Evolutionary conservation across 1,140 invertebrate genomes (phyloP), one percentile per base, ranked within the genome.

Genomic region (Anthonomus grandis): DNA sequence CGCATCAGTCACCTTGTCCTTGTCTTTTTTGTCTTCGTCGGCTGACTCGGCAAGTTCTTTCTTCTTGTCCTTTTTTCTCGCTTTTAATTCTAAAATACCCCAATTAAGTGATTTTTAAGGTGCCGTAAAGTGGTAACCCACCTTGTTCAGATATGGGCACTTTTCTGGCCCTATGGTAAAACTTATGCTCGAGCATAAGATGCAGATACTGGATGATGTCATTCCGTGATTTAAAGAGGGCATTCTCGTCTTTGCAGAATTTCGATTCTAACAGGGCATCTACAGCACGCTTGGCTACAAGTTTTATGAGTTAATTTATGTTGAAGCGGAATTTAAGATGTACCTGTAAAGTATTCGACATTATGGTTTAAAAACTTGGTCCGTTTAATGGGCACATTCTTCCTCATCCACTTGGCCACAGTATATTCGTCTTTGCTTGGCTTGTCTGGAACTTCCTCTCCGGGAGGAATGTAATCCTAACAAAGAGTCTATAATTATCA

Each of bases 341-440:
- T 81, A 86, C 93, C 93, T 64, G 92, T 93, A 65, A 98, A 98
- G 77, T 97, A 97, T 74, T 96, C 90, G 0, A 98, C 95, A 77
- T 94, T 90, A 74, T 98, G 95, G 66, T 91, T 91, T 38, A 94
- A 79, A 70, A 97, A 95, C 76, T 94, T 97, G 0, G 93, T 96
- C 71, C 93, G 93, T 75, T 97, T 97, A 5, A 85, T 89, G 12
- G 91, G 93, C 12, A 95, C 86, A 77, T 96, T 95, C 58, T 90
- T 89, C 42, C 90, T 86, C 38, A 99, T 76, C 88, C 92, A 97
- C 75, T 95, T 95, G 0, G 93, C 95, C 18, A 98, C 82, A 0
- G 84, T 82, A 76, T 95, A 95, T 74, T 98, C 93, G 41, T 95
- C 88, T 76, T 96, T 97, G 1, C 86, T 83, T 1, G 91, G 87